phyloP scores from a whole-genome alignment of 2,888 invertebrate genomes.

The Panzeria rudis region DNA sequence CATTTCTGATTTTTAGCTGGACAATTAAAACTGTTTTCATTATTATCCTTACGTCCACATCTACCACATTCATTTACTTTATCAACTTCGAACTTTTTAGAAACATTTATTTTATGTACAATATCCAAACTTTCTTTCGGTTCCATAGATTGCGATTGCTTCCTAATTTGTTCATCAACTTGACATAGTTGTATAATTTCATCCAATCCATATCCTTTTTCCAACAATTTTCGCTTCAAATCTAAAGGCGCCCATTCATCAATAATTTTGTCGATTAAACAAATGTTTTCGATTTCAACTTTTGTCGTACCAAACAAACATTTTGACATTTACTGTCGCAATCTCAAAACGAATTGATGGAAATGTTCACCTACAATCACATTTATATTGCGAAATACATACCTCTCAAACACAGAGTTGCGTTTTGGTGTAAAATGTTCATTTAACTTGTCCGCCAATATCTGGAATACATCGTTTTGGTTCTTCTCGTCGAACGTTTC shows the following conservation, averaged over 20 bases:
- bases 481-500: constrained; percentile 44
- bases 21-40: constrained; percentile 49
- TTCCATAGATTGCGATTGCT: constrained; percentile 68
- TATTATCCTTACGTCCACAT: constrained; percentile 69
- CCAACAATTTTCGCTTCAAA: constrained; percentile 71
- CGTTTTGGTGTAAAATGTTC: constrained; percentile 1
- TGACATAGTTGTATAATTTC: constrained; percentile 61
- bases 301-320: constrained; percentile 58
- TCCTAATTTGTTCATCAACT: constrained; percentile 69
- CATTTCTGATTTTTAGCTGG: constrained; percentile 56
- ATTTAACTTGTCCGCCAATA: constrained; percentile 24
- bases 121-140: constrained; percentile 55
- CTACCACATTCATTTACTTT: constrained; percentile 60
- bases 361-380: too few species aligned
- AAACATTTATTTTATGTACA: too few species aligned
- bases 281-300: constrained; percentile 61
- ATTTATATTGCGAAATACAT: too few species aligned
- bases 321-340: constrained; percentile 54
- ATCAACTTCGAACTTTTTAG: constrained; percentile 51
- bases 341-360: constrained; percentile 27
- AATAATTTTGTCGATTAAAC: constrained; percentile 69
- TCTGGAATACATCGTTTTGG: constrained; percentile 53
- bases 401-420: too few species aligned
- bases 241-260: constrained; percentile 54
- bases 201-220: constrained; percentile 63